These are phyloP conservation scores for Xerus rutilus DNA, from an alignment of 2,797 vertebrate genomes.

Conservation along the genomic window DNA sequence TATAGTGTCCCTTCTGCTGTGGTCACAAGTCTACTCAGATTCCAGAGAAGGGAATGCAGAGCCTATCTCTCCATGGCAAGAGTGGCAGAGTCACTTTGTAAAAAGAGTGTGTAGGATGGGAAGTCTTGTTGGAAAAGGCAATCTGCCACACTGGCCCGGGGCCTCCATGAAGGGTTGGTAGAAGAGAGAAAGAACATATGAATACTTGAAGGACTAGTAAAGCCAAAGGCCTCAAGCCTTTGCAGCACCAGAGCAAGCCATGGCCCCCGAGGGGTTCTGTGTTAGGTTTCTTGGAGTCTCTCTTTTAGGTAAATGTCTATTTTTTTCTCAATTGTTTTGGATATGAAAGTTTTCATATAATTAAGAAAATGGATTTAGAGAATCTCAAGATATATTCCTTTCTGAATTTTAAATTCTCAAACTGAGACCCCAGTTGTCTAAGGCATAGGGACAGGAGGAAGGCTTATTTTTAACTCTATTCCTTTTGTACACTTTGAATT, in stretches of 20 bases:
- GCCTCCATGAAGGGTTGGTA: background rate
- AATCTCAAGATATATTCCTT: background rate
- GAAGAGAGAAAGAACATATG: background rate
- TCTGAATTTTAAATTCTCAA: constrained; percentile 27
- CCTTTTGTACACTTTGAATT: background rate
- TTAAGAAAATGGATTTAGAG: background rate
- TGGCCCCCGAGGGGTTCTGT: background rate
- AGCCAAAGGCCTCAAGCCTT: background rate
- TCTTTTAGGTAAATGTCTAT: background rate
- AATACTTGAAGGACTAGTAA: background rate
- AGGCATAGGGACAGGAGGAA: background rate
- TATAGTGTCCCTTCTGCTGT: background rate
- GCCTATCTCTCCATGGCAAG: background rate
- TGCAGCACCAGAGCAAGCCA: background rate
- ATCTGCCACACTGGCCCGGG: background rate
- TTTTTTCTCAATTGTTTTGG: constrained; percentile 29
- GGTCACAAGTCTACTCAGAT: background rate
- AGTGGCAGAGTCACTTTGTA: background rate
- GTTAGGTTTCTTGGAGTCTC: background rate
- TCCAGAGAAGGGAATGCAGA: background rate
- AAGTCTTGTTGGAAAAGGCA: background rate
- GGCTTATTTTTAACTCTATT: background rate
- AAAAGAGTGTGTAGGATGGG: background rate
- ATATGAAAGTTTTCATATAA: constrained; percentile 30
- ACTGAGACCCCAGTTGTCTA: background rate